Conservation (phyloP, 2,113 vertebrate species). For the Chitala chitala region DNA sequence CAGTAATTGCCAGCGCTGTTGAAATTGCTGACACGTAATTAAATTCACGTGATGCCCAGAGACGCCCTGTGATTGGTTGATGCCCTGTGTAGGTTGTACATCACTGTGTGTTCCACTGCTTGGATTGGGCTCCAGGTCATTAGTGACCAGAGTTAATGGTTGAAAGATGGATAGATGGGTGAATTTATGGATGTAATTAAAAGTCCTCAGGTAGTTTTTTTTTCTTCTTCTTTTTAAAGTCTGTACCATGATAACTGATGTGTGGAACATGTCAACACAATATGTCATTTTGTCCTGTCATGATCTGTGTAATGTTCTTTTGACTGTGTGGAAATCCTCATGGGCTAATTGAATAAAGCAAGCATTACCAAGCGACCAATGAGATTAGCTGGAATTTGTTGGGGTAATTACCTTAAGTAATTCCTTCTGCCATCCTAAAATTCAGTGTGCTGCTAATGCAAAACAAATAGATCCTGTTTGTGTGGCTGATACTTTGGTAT, state of each 20-base stretch:
- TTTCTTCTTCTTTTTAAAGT: too few species aligned
- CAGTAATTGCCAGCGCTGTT: not conserved
- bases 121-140: too few species aligned
- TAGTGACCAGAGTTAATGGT: too few species aligned
- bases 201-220: too few species aligned
- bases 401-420: conserved; percentile 18
- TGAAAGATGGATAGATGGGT: too few species aligned
- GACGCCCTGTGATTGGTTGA: too few species aligned
- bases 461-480: not conserved
- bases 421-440: conserved; percentile 13
- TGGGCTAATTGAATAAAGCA: conserved; percentile 9
- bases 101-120: too few species aligned
- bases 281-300: not conserved
- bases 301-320: not conserved
- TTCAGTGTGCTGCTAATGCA: conserved; percentile 4
- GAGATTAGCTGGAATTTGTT: conserved; percentile 24
- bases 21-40: not conserved
- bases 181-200: too few species aligned
- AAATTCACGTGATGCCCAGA: too few species aligned
- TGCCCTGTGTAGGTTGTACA: too few species aligned
- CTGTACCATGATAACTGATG: not conserved
- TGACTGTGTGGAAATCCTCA: not conserved
- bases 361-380: conserved; percentile 9
- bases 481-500: not conserved
- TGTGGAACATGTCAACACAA: not conserved